These are phyloP conservation scores for Limnephilus auricula DNA, from an alignment of 2,888 invertebrate genomes.

Conservation along the genomic window DNA sequence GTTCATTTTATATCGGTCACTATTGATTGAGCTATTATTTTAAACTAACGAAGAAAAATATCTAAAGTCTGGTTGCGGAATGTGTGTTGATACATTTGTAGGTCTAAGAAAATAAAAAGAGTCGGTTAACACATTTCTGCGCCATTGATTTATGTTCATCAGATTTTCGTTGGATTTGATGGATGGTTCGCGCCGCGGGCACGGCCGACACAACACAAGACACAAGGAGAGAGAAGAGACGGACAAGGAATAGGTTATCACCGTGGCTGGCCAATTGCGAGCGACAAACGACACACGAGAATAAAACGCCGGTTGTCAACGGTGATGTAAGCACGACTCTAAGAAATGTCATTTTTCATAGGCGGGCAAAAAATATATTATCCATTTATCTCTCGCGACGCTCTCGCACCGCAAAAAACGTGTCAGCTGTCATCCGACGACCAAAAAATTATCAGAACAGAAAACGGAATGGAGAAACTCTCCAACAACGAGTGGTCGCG, in stretches of 20 bases:
- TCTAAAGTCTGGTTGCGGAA: neutral
- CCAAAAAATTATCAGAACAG: constrained; percentile 59
- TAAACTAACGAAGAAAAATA: constrained; percentile 25
- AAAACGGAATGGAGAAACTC: constrained; percentile 45
- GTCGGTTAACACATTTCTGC: constrained; percentile 12
- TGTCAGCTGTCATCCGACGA: constrained; percentile 63
- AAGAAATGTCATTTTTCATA: constrained; percentile 66
- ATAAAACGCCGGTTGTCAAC: constrained; percentile 63
- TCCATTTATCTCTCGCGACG: constrained; percentile 65
- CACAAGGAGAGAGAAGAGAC: neutral
- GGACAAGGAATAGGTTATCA: constrained; percentile 27
- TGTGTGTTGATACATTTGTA: neutral
- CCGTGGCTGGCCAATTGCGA: constrained; percentile 54
- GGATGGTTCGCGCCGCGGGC: constrained; percentile 58
- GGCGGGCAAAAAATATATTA: constrained; percentile 60
- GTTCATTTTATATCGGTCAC: constrained; percentile 12
- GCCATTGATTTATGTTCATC: constrained; percentile 66
- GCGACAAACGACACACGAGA: constrained; percentile 45
- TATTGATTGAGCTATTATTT: constrained; percentile 41
- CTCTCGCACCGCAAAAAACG: constrained; percentile 62
- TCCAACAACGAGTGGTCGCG: neutral
- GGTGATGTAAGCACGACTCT: constrained; percentile 64
- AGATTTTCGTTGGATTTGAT: constrained; percentile 63
- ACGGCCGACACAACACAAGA: neutral
- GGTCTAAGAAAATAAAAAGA: neutral